Evolutionary conservation across 2,113 vertebrate genomes (phyloP).

Genomic region (Corapipo altera): DNA sequence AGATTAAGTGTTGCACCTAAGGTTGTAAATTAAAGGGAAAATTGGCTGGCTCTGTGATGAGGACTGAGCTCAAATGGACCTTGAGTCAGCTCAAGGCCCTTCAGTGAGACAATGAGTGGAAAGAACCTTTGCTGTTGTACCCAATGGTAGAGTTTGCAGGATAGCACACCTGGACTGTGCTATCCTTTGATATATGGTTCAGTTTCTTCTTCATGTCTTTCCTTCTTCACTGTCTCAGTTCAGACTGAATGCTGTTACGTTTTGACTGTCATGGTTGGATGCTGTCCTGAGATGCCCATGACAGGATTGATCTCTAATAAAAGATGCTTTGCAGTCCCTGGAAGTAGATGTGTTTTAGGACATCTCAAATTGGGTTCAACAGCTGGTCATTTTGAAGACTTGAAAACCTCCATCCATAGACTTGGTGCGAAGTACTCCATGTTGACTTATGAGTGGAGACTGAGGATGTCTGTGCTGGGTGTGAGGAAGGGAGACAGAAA

Average conservation of each 20-base stretch:
- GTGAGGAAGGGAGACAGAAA: not conserved
- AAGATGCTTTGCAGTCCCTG: not conserved
- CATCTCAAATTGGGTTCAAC: not conserved
- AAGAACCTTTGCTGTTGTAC: not conserved
- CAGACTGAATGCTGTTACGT: not conserved
- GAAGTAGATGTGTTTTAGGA: not conserved
- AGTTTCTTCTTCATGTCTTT: not conserved
- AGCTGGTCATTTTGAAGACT: not conserved
- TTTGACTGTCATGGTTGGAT: not conserved
- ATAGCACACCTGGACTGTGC: not conserved
- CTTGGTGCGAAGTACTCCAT: not conserved
- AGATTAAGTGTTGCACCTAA: not conserved
- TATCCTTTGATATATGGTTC: not conserved
- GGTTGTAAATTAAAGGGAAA: not conserved
- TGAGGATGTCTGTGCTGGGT: not conserved
- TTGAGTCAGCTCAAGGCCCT: not conserved
- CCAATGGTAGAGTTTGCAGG: not conserved
- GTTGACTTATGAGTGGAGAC: not conserved
- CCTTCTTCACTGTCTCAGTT: not conserved
- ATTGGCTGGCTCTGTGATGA: not conserved
- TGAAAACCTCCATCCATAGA: not conserved
- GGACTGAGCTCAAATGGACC: not conserved
- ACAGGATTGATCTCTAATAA: rapidly evolving
- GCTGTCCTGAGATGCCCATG: rapidly evolving
- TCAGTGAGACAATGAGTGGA: not conserved